Evolutionary conservation across 2,113 vertebrate genomes (phyloP).

Genomic region (Actenoides lindsayi): DNA sequence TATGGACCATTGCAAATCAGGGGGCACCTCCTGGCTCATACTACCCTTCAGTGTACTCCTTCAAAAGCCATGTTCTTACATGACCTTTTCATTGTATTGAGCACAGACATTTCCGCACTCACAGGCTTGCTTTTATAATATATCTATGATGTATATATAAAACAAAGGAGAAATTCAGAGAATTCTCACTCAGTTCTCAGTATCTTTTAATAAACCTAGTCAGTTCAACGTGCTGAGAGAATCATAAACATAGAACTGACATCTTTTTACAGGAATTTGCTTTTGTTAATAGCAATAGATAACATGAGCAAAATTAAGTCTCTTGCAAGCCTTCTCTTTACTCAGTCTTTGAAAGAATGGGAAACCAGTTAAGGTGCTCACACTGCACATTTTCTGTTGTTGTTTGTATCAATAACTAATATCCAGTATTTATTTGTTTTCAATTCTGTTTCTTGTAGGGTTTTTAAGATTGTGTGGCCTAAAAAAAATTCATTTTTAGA

Average conservation of each 20-base stretch:
- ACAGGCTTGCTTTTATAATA: neutral
- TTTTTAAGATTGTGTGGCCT: neutral
- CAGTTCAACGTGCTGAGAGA: neutral
- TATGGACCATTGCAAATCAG: rapidly evolving
- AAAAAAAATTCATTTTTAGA: neutral
- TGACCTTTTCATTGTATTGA: neutral
- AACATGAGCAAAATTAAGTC: neutral
- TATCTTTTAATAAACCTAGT: neutral
- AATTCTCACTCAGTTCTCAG: neutral
- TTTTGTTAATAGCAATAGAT: neutral
- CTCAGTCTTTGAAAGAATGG: neutral
- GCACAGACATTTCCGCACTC: neutral
- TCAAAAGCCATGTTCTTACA: rapidly evolving
- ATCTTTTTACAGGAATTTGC: neutral
- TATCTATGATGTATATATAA: neutral
- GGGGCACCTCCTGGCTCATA: neutral
- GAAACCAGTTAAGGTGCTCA: neutral
- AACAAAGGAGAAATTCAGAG: neutral
- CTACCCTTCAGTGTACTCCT: neutral
- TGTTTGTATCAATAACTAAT: neutral
- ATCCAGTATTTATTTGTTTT: neutral
- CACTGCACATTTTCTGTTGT: neutral
- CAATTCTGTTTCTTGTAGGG: neutral
- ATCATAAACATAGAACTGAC: neutral
- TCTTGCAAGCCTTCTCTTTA: neutral